Percentiles rank a stretch among this genome's conserved stretches.
Evolutionary conservation across 2,888 invertebrate genomes (phyloP).

Genomic region (Prosapia bicincta): DNA sequence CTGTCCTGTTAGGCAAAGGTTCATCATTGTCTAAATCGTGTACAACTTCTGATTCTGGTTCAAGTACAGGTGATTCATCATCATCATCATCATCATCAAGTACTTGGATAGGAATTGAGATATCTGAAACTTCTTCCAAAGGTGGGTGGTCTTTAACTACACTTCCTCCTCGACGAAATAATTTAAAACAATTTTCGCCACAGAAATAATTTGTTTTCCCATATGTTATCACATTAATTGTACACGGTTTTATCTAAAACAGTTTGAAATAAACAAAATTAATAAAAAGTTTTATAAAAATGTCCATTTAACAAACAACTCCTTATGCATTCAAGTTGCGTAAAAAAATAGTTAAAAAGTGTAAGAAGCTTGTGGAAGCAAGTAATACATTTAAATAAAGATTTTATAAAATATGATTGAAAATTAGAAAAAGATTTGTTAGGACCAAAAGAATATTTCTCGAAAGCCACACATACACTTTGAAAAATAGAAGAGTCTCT

Average conservation of each 20-base stretch:
- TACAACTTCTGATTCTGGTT: not conserved
- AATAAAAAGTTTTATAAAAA: not conserved
- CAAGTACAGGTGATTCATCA: not conserved
- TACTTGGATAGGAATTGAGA: too few species aligned
- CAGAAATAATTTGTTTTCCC: conserved; percentile 55
- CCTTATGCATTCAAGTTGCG: too few species aligned
- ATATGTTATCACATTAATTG: conserved; percentile 31
- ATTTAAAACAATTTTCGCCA: conserved; percentile 53
- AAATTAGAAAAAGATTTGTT: too few species aligned
- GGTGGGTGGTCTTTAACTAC: not conserved
- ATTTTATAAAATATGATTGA: too few species aligned
- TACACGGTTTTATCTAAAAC: conserved; percentile 11
- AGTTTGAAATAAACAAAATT: not conserved
- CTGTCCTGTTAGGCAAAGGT: not conserved
- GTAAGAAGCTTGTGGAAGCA: too few species aligned
- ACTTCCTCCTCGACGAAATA: conserved; percentile 43
- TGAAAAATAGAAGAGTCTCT: too few species aligned
- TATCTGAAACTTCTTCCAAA: not conserved
- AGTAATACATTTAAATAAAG: too few species aligned
- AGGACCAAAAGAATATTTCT: too few species aligned
- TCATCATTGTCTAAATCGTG: not conserved
- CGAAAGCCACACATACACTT: too few species aligned
- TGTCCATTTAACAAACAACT: too few species aligned
- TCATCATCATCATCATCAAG: too few species aligned
- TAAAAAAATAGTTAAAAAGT: too few species aligned